Evolutionary conservation across 2,797 vertebrate genomes (phyloP).

Genomic region (Enteromius treurensis): DNA sequence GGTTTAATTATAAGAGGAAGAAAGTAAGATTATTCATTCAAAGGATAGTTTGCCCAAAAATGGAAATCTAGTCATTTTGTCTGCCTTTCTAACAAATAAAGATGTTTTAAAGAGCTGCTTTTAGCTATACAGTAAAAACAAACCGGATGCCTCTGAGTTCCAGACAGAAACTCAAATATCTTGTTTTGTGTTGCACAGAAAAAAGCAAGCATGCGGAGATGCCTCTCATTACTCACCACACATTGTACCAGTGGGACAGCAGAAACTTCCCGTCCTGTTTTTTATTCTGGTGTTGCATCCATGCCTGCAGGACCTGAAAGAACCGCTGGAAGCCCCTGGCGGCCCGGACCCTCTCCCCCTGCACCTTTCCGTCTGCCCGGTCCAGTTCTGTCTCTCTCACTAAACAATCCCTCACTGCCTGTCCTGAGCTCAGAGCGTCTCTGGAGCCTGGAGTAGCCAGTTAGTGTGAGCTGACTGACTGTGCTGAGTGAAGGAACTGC

Average conservation of each 20-base stretch:
- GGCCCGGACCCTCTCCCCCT: constrained; percentile 22
- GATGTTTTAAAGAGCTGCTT: not conserved
- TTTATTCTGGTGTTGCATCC: constrained; percentile 53
- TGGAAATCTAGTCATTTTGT: not conserved
- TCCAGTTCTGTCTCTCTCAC: constrained; percentile 47
- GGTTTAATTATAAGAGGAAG: not conserved
- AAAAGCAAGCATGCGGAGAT: not conserved
- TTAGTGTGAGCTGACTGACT: not conserved
- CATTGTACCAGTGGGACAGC: constrained; percentile 58
- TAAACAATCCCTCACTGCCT: not conserved
- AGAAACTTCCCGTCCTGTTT: constrained; percentile 47
- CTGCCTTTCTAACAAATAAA: not conserved
- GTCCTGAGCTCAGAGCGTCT: not conserved
- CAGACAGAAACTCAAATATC: not conserved
- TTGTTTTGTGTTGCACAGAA: not conserved
- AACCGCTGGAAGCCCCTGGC: constrained; percentile 31
- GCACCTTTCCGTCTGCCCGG: constrained; percentile 22
- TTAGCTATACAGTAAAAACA: not conserved
- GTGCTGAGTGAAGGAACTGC: not conserved
- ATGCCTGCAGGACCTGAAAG: constrained; percentile 42
- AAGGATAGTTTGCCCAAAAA: not conserved
- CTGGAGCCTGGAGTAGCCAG: not conserved
- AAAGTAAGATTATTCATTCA: not conserved
- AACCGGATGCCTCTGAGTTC: not conserved
- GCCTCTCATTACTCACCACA: constrained; percentile 56